Evolutionary conservation across 2,888 invertebrate genomes (phyloP).

Genomic region (Pheosia tremula): DNA sequence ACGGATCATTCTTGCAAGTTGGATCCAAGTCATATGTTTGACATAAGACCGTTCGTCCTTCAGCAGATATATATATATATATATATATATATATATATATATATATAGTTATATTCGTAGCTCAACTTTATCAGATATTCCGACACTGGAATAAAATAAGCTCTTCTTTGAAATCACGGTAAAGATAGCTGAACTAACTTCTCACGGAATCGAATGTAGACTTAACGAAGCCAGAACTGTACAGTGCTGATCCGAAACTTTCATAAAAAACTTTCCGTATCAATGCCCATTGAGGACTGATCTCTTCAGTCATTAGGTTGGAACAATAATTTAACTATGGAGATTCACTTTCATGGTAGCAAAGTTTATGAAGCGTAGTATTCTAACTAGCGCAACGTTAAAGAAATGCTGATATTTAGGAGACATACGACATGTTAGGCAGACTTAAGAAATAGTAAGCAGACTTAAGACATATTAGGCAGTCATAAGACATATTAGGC

Average conservation of each 20-base stretch:
- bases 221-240: neutral
- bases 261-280: neutral
- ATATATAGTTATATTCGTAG: no score
- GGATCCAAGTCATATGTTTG: no score
- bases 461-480: no score
- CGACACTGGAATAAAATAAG: neutral
- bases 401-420: no score
- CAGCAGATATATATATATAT: no score
- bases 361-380: neutral
- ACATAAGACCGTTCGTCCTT: no score
- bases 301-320: constrained; percentile 1
- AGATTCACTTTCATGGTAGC: neutral
- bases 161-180: neutral
- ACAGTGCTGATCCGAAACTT: neutral
- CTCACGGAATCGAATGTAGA: neutral
- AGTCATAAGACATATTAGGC: no score
- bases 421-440: no score
- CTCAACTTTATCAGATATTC: neutral
- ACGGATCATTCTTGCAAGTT: no score
- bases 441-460: no score
- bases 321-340: neutral
- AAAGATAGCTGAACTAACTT: neutral
- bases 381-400: no score
- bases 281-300: neutral
- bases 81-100: no score